A percentile compares a stretch with the other conserved stretches of the same genome.
Conservation (phyloP, 2,113 vertebrate species). For the Synchiropus splendidus region DNA sequence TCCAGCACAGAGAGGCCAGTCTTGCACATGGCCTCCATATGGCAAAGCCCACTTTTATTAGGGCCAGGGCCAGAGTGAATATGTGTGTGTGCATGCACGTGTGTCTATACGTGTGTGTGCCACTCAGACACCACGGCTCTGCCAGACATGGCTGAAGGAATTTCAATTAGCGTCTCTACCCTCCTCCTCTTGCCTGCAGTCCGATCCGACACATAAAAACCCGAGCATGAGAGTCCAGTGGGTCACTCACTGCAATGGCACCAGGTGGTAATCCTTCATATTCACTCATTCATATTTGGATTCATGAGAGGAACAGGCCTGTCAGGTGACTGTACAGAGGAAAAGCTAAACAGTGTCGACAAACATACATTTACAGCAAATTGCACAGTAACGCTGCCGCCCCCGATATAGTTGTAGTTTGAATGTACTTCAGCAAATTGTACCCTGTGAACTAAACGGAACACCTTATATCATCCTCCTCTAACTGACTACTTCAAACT, state of each 20-base stretch:
- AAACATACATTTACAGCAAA: constrained; percentile 1
- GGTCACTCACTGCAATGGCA: constrained; percentile 38
- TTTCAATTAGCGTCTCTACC: constrained; percentile 67
- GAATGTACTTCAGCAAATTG: constrained; percentile 20
- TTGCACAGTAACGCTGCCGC: constrained; percentile 6
- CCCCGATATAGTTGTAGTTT: constrained; percentile 8
- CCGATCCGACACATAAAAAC: constrained; percentile 8
- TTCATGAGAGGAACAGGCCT: constrained; percentile 15
- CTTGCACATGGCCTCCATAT: constrained; percentile 70
- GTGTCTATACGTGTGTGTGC: constrained; percentile 38
- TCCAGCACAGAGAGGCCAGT: constrained; percentile 51
- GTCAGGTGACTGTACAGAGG: too few relatives aligned
- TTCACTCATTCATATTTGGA: too few relatives aligned
- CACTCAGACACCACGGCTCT: constrained; percentile 62
- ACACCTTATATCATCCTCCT: constrained; percentile 4
- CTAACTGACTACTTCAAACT: too few relatives aligned
- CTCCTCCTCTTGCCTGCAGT: constrained; percentile 45
- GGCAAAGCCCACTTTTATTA: constrained; percentile 67
- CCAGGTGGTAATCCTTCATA: constrained; percentile 40
- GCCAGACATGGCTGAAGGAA: constrained; percentile 70
- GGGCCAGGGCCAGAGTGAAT: constrained; percentile 53
- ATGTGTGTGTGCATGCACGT: constrained; percentile 20
- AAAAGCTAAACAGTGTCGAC: neutral
- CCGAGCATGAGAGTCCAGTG: constrained; percentile 29
- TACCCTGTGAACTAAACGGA: constrained; percentile 26